Conservation (phyloP, 2,113 vertebrate species). For the Lycocorax pyrrhopterus region DNA sequence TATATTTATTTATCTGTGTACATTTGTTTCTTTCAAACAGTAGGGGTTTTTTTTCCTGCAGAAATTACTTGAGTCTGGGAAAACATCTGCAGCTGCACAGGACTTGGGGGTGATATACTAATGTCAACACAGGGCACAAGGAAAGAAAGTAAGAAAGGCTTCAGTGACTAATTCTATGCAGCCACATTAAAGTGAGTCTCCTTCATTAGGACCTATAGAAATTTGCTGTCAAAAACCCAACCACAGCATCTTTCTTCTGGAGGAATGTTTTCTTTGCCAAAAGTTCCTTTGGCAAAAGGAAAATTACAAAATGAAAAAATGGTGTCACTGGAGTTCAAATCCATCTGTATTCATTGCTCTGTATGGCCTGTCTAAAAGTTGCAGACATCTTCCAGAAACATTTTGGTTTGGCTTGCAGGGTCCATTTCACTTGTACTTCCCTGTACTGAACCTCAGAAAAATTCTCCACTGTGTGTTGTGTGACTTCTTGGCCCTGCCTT, state of each 20-base stretch:
- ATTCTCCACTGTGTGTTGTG: background rate
- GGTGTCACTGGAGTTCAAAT: background rate
- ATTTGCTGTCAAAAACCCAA: conserved; percentile 37
- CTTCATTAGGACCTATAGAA: background rate
- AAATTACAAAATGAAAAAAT: background rate
- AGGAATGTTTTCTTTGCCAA: background rate
- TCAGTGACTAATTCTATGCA: background rate
- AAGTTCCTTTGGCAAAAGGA: background rate
- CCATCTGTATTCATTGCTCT: background rate
- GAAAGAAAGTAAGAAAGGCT: background rate
- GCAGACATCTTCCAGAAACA: background rate
- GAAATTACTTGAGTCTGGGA: background rate
- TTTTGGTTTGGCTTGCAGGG: background rate
- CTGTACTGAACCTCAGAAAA: background rate
- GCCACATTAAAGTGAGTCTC: conserved; percentile 23
- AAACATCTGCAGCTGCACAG: background rate
- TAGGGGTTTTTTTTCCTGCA: background rate
- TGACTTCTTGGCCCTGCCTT: background rate
- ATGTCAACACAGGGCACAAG: background rate
- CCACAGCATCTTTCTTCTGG: background rate
- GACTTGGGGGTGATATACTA: background rate
- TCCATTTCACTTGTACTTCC: background rate
- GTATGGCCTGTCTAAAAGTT: background rate
- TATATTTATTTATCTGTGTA: background rate
- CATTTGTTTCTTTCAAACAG: background rate